Conservation (phyloP, 2,888 invertebrate genomes). For the Rhimphoctona megacephalus region DNA sequence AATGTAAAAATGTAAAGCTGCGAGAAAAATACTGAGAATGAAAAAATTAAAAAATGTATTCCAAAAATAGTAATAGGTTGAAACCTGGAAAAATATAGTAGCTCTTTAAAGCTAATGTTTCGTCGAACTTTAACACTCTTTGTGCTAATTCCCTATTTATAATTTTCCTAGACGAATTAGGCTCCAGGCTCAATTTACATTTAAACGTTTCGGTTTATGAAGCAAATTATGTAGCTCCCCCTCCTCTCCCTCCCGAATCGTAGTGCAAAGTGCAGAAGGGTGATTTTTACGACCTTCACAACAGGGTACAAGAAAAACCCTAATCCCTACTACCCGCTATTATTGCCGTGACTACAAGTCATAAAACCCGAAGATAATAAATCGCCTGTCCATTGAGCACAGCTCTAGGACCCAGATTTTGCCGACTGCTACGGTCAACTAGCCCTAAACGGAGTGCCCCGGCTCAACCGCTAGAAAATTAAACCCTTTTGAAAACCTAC, state of each 20-base stretch:
- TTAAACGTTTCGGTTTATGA: neutral
- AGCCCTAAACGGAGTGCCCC: neutral
- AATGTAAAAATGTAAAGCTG: neutral
- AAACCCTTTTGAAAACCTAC: neutral
- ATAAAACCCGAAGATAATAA: neutral
- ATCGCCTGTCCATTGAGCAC: neutral
- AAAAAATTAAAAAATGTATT: no score
- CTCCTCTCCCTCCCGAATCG: neutral
- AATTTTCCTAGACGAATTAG: neutral
- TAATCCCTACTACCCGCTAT: neutral
- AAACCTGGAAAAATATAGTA: no score
- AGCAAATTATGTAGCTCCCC: neutral
- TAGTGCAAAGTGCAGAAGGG: conserved; percentile 2
- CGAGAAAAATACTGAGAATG: no score
- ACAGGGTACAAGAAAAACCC: neutral
- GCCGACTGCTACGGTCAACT: neutral
- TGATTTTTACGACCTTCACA: neutral
- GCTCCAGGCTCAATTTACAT: neutral
- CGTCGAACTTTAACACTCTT: neutral
- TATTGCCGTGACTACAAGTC: neutral
- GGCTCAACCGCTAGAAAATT: neutral
- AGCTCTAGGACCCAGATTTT: neutral
- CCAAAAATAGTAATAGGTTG: neutral
- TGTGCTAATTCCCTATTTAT: neutral
- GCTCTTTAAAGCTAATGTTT: neutral